Evolutionary conservation across 2,888 invertebrate genomes (phyloP), one percentile per base, ranked within the genome.

Genomic region (Conistra vaccinii): DNA sequence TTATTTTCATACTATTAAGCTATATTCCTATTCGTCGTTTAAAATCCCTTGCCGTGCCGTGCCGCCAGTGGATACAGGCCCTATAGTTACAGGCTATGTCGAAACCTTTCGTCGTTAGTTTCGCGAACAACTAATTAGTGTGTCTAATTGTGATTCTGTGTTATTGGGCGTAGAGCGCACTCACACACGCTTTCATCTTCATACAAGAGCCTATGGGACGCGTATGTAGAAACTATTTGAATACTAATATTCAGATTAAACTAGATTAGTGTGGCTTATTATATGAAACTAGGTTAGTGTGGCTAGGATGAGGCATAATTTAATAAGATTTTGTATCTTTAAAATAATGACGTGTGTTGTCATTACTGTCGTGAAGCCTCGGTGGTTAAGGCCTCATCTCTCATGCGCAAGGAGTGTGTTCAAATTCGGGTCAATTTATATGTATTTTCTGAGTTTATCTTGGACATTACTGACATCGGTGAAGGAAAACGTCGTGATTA

Each of bases 141-240:
- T 70, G 71, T 71, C 48, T 85, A 76, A 80, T 82, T 80, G 82
- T 77, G 77, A 76, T 68, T 87, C 71, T 62, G 48, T 86, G 69
- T 85, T 85, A 78, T 78, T 81, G 58, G 58, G 53, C n/a, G 45
- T 45, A 29, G 55, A 76, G 62, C 63, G 32, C 42, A 73, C 70
- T 67, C 60, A 68, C 69, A 62, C 71, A 57, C 35, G 58, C 66
- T 80, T 75, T 72, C 71, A 74, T 57, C 69, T 79, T 69, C 51
- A 58, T 73, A 58, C 42, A 23, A 74, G 67, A 61, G 51, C 48
- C 67, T 67, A 58, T n/a, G 55, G 32, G 35, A 35, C 17, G 83
- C 63, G 58, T 58, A 62, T 53, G 1, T 69, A 23, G 26, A 67
- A 70, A 78, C 5, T 32, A 57, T 35, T 48, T 14, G 17, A 17